Base-by-base conservation (phyloP, 2,888 invertebrate species). In the Phengaris arion region DNA sequence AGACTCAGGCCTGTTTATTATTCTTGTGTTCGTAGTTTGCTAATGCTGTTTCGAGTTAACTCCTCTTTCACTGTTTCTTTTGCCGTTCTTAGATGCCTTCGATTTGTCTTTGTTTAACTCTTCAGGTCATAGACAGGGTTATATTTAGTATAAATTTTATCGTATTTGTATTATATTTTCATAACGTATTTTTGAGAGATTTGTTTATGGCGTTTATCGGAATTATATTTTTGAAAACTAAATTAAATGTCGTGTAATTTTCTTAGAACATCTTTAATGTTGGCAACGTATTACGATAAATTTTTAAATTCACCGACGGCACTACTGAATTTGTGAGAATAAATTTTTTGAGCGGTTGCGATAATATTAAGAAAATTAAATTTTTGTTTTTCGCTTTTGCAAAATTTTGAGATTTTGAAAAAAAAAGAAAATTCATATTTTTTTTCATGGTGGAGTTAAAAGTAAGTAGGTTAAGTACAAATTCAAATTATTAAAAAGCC, bases 91-190 rank as follows among this genome's bases (percentile, higher is more conserved):
- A 83, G 80, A 85, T 89, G 91, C 91, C 89, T 90, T 89, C 87
- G 90, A 92, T 80, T 79, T 22, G 68, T 85, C 81, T 81, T 88
- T 92, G 83, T 85, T 89, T 85, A 91, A 91, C 92, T 92, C 93
- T 93, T 93, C 93, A 93, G 93, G 93, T 93, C 93, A 93, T 93
- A 93, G 92, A 93, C 93, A 93, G 93, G 93, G 93, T 93, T 93
- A 92, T 91, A 93, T 93, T 93, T 92, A 93, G 93, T 93, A 91
- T 93, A 93, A 93, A 93, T 92, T 93, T 92, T 93, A 93, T 91
- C 91, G 91, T 92, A 91, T 93, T 90, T 89, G 91, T 92, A 92
- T 93, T 93, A 93, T 92, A 93, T 93, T 93, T 93, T 92, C 93
- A 92, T 92, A 93, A 92, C 82, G 89, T 92, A 92, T 93, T 93